A percentile compares a stretch with the other conserved stretches of the same genome.
Conservation (phyloP, 2,888 invertebrate genomes). For the Protodeltote pygarga region DNA sequence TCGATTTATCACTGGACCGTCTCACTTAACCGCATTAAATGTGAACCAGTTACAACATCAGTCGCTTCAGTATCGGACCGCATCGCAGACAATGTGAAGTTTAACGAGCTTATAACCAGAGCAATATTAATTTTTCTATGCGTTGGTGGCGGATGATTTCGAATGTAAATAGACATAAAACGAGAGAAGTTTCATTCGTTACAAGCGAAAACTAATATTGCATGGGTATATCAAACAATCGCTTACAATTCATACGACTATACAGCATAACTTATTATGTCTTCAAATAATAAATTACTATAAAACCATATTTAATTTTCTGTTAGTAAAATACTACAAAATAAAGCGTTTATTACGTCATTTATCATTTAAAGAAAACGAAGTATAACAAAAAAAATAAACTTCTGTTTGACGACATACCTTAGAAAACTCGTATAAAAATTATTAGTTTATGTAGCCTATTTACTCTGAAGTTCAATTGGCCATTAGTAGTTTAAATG, state of each 20-base stretch:
- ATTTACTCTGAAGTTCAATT: too few relatives aligned
- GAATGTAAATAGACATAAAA: conserved; percentile 55
- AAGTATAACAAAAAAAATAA: too few relatives aligned
- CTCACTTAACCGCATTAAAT: conserved; percentile 56
- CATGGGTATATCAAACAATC: conserved; percentile 74
- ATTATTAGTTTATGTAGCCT: too few relatives aligned
- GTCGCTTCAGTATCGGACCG: conserved; percentile 71
- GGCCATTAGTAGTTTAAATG: too few relatives aligned
- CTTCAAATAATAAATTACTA: too few relatives aligned
- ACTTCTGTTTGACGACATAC: too few relatives aligned
- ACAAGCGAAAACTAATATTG: conserved; percentile 80
- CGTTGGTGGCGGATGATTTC: conserved; percentile 75
- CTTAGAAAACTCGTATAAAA: too few relatives aligned
- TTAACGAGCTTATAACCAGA: conserved; percentile 70
- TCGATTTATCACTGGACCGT: conserved; percentile 42
- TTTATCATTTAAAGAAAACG: too few relatives aligned
- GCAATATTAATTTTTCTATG: conserved; percentile 79
- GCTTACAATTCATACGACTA: conserved; percentile 58
- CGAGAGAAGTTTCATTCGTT: conserved; percentile 54
- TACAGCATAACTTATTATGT: neutral
- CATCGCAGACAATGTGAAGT: conserved; percentile 76
- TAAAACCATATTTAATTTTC: too few relatives aligned
- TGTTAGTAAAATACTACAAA: too few relatives aligned
- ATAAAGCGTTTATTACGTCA: too few relatives aligned
- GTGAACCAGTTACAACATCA: conserved; percentile 68